Percentiles rank a stretch among this genome's conserved stretches.
phyloP scores from a whole-genome alignment of 1,140 invertebrate genomes.

The Wasmannia auropunctata region DNA sequence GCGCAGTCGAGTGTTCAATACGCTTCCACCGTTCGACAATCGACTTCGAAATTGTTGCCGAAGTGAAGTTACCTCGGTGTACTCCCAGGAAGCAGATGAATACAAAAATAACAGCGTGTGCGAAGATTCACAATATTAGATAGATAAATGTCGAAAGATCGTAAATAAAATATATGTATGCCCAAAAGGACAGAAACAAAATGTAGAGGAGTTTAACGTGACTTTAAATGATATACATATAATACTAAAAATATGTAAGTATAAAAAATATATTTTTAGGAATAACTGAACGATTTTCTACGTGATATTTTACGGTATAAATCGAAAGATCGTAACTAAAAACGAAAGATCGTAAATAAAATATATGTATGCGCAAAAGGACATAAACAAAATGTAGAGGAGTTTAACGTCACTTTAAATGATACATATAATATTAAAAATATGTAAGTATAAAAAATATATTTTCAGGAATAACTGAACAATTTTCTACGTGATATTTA shows the following conservation, averaged over 20 bases:
- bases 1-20: constrained; percentile 70
- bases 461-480: background rate
- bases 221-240: too few relatives aligned
- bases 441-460: background rate
- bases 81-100: background rate
- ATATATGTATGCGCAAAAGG: background rate
- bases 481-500: background rate
- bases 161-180: background rate
- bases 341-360: background rate
- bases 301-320: background rate
- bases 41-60: constrained; percentile 71
- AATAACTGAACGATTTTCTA: background rate
- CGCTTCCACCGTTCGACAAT: constrained; percentile 66
- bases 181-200: background rate
- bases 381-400: background rate
- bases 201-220: too few relatives aligned
- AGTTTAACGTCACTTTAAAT: too few relatives aligned
- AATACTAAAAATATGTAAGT: background rate
- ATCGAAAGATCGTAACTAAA: too few relatives aligned
- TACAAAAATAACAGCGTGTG: background rate
- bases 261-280: background rate
- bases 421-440: background rate
- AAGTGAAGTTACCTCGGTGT: background rate
- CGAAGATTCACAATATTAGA: background rate
- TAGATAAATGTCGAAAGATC: background rate